A percentile compares a stretch with the other conserved stretches of the same genome.
These are phyloP conservation scores for Urocynchramus pylzowi DNA, from an alignment of 2,113 vertebrate genomes.

Conservation along the genomic window DNA sequence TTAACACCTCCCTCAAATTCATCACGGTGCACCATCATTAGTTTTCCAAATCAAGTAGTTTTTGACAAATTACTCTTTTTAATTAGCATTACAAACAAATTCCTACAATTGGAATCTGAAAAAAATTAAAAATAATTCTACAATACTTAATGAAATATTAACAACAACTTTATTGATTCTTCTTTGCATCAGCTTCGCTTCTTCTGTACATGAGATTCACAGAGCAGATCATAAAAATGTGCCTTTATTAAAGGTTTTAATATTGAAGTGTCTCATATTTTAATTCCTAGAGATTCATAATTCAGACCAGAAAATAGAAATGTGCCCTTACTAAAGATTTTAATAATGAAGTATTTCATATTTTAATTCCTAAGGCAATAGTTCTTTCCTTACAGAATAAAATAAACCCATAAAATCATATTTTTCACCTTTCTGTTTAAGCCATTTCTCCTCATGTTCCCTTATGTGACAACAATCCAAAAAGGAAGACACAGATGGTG, in stretches of 20 bases:
- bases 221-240: background rate
- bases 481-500: background rate
- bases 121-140: background rate
- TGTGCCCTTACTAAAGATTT: background rate
- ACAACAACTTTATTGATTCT: background rate
- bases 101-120: background rate
- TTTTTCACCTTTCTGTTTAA: background rate
- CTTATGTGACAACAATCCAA: background rate
- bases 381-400: background rate
- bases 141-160: background rate
- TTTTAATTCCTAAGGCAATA: background rate
- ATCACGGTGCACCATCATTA: rapidly evolving
- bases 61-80: background rate
- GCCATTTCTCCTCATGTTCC: background rate
- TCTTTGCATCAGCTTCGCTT: background rate
- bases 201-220: background rate
- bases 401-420: background rate
- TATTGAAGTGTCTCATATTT: background rate
- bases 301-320: background rate
- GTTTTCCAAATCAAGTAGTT: background rate
- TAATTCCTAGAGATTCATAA: background rate
- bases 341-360: background rate
- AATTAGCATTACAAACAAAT: background rate
- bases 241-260: background rate
- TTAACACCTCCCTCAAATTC: background rate